A percentile compares a stretch with the other conserved stretches of the same genome.
These are phyloP conservation scores for Drosophila dunni DNA, from an alignment of 1,140 invertebrate species.

Conservation along the genomic window DNA sequence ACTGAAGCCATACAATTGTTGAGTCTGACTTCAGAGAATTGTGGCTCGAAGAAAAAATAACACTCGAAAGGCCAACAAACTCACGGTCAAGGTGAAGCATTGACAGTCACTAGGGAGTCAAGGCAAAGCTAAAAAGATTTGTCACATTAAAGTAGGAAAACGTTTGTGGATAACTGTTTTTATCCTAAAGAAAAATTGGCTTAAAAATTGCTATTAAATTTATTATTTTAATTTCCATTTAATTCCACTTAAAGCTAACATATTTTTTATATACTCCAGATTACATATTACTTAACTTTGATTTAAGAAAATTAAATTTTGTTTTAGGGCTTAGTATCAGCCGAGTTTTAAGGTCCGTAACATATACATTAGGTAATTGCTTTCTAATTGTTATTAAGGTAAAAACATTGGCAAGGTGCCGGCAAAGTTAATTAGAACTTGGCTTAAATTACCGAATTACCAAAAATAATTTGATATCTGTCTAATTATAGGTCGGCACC, in stretches of 20 bases:
- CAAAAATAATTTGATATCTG: conserved; percentile 8
- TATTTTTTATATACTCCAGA: no score
- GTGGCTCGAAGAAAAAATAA: conserved; percentile 42
- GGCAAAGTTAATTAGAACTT: conserved; percentile 6
- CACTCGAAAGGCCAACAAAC: conserved; percentile 56
- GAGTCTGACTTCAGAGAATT: conserved; percentile 33
- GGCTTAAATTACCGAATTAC: conserved; percentile 7
- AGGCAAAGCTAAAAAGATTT: background rate
- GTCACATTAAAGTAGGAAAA: background rate
- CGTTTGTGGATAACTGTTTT: conserved; percentile 7
- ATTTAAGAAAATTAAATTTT: background rate
- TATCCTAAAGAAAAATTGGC: no score
- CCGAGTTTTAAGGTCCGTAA: no score
- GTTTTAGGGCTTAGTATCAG: no score
- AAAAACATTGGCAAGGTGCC: background rate
- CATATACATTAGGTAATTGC: conserved; percentile 2
- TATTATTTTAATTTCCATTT: no score
- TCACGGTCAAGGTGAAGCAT: conserved; percentile 65
- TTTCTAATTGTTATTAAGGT: conserved; percentile 2
- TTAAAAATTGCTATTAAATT: no score
- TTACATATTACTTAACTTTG: background rate
- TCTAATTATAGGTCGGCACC: conserved; percentile 13
- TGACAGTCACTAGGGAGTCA: background rate
- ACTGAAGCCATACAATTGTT: conserved; percentile 11
- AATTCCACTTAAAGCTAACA: no score